Evolutionary conservation across 2,113 vertebrate species (phyloP).

Genomic region (Orcinus orca): DNA sequence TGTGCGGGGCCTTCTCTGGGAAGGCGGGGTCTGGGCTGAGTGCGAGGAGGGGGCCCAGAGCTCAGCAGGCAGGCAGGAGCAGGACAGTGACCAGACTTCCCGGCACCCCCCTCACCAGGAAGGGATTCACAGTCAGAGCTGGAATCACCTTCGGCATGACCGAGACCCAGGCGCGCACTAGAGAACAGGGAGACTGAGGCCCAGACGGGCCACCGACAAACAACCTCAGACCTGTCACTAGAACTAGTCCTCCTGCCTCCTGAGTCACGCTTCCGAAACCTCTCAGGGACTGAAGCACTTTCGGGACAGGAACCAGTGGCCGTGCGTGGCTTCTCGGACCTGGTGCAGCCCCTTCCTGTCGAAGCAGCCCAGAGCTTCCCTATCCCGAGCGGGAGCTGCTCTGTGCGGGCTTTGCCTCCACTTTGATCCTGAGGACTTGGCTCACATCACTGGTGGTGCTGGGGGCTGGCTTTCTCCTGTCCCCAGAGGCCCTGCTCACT

Average conservation of each 20-base stretch:
- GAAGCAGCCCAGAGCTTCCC: not conserved
- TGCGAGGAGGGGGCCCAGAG: not conserved
- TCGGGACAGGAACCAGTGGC: not conserved
- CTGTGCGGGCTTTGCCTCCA: too few relatives aligned
- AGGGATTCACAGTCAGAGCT: not conserved
- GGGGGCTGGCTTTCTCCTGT: not conserved
- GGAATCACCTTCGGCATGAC: not conserved
- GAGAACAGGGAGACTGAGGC: not conserved
- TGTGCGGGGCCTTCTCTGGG: conserved; percentile 50
- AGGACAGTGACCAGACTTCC: rapidly evolving
- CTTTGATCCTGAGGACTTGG: too few relatives aligned
- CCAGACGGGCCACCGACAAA: too few relatives aligned
- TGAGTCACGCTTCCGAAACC: not conserved
- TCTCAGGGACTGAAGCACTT: not conserved
- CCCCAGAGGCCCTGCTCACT: not conserved
- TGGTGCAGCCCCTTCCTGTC: not conserved
- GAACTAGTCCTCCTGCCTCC: not conserved
- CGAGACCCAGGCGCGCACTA: not conserved
- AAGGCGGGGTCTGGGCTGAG: too few relatives aligned
- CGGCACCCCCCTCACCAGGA: rapidly evolving
- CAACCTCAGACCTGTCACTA: not conserved
- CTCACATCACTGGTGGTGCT: too few relatives aligned
- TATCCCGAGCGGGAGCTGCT: too few relatives aligned
- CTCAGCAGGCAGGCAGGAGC: not conserved
- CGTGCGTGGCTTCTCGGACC: not conserved